Base-by-base conservation (phyloP, 2,113 vertebrate genomes). In the Gymnorhina tibicen region DNA sequence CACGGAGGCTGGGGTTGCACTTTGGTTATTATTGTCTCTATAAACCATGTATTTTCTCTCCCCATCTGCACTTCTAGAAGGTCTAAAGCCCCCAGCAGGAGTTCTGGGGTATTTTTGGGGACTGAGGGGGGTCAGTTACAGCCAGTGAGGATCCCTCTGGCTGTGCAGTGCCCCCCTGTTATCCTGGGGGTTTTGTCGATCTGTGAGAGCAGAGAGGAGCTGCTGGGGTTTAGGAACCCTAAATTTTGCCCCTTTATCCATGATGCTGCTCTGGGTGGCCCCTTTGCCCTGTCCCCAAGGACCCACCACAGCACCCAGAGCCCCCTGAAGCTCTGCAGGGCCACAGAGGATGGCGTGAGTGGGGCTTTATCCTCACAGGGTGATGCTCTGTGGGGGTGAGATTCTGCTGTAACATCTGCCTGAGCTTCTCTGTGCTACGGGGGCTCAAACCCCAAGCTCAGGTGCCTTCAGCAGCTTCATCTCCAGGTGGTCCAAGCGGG, bases 341-440 rank as follows among this genome's bases (percentile, higher is more conserved):
- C 16, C 1, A 0, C 22, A 41, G 6, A 63, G 19, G 56, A 28
- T 39, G 47, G 4, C 1, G 3, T 0, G 1, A 82, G 15, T 7
- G 42, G 8, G 15, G 56, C 18, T 79, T 83, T 20, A 26, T 46
- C 70, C 56, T 46, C 4, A 2, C 26, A 42, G 58, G 14, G 21
- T 12, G 55, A 49, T n/a, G 24, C 18, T 24, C n/a, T 62, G 21
- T 24, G 39, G 16, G 13, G 52, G 5, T 13, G n/a, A 76, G 26
- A 10, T 23, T 23, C 44, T 35, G 16, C 53, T 41, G 1, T 7
- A 21, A 15, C 68, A 44, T 2, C 58, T 41, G 16, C 9, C 60
- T 24, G 72, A 83, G 72, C 56, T 83, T 18, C 42, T 79, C 53
- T 83, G 28, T 42, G 42, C 62, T 24, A 1, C 0, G 4, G 28